These are phyloP conservation scores for Pristionchus japonicus DNA, from an alignment of 2,888 invertebrate genomes.

Conservation along the genomic window DNA sequence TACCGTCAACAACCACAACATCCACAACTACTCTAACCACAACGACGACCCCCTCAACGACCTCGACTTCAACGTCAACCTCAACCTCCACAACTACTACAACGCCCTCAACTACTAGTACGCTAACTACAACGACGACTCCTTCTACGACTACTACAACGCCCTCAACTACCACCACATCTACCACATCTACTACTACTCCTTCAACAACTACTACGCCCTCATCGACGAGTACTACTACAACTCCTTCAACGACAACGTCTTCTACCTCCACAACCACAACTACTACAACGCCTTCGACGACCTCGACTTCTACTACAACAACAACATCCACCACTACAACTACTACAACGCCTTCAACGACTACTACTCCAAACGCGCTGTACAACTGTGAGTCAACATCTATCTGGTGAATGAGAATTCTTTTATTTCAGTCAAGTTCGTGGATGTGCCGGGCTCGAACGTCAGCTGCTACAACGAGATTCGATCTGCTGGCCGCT, in stretches of 20 bases:
- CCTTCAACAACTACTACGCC: background rate
- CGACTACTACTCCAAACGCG: background rate
- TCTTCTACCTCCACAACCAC: background rate
- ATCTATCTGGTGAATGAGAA: background rate
- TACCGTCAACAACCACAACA: background rate
- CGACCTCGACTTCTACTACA: background rate
- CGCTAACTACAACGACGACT: background rate
- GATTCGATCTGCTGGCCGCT: background rate
- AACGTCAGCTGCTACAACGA: background rate
- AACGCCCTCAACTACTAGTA: background rate
- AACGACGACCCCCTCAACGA: background rate
- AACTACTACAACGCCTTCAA: background rate
- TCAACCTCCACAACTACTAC: background rate
- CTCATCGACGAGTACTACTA: background rate
- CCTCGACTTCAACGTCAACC: background rate
- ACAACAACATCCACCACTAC: background rate
- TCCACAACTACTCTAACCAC: background rate
- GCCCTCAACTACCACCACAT: background rate
- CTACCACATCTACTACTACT: background rate
- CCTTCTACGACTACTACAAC: background rate
- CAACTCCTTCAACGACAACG: background rate
- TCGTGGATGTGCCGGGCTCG: background rate
- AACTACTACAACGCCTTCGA: background rate
- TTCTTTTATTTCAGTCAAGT: background rate
- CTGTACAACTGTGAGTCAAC: background rate